phyloP scores from a whole-genome alignment of 1,140 invertebrate genomes.

The Heliconius melpomene region DNA sequence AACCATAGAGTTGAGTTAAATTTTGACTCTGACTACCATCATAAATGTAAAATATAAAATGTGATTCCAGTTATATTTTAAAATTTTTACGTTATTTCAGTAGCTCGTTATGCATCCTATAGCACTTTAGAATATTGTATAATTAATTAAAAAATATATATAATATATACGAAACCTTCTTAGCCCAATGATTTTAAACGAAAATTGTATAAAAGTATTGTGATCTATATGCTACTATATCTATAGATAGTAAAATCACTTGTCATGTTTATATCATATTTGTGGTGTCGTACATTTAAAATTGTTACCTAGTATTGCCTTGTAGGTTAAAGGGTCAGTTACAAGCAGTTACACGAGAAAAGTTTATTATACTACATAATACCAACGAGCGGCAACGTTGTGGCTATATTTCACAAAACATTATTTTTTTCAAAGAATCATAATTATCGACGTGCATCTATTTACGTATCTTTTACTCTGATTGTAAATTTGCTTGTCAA shows the following conservation, averaged over 20 bases:
- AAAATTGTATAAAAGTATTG: background rate
- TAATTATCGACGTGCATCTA: too few species aligned
- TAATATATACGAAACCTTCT: background rate
- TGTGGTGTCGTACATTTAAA: conserved; percentile 32
- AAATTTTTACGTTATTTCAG: background rate
- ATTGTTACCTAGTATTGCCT: conserved; percentile 36
- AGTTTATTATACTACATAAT: background rate
- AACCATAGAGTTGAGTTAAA: too few species aligned
- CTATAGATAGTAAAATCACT: conserved; percentile 27
- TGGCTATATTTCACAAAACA: background rate
- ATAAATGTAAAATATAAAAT: too few species aligned
- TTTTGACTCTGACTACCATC: too few species aligned
- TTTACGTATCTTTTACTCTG: too few species aligned
- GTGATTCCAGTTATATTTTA: background rate
- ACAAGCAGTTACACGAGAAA: background rate
- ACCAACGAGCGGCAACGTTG: too few species aligned
- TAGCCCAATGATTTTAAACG: background rate
- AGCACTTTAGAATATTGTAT: background rate
- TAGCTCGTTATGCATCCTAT: background rate
- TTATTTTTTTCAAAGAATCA: too few species aligned
- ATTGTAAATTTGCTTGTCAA: too few species aligned
- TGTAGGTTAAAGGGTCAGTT: background rate
- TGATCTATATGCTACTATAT: conserved; percentile 1
- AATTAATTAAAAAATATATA: background rate
- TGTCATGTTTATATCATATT: conserved; percentile 38